A percentile compares a stretch with the other conserved stretches of the same genome.
Evolutionary conservation across 2,888 invertebrate species (phyloP).

Genomic region (Diadegma fenestrale): DNA sequence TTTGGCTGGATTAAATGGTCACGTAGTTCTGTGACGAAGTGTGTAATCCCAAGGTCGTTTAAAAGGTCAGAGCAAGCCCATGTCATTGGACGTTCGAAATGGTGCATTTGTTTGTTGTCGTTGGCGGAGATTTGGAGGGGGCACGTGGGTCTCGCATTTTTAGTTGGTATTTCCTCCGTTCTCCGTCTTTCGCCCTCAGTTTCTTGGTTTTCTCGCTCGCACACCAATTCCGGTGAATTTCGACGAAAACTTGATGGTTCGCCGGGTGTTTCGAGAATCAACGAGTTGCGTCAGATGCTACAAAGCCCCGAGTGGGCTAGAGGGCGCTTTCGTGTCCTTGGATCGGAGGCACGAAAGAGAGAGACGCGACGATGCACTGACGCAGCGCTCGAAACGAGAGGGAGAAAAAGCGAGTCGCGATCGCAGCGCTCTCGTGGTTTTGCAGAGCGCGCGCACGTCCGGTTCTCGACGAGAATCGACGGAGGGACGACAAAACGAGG

Average conservation of each 20-base stretch:
- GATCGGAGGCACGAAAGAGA: neutral
- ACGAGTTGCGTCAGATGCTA: neutral
- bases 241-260: neutral
- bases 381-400: slow-evolving; percentile 27
- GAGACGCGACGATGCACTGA: slow-evolving; percentile 46
- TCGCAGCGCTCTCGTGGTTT: slow-evolving; percentile 52
- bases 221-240: neutral
- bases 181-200: neutral
- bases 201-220: slow-evolving; percentile 1
- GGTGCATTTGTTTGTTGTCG: neutral
- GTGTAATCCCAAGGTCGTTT: slow-evolving; percentile 8
- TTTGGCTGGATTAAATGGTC: neutral
- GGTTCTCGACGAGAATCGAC: slow-evolving; percentile 53
- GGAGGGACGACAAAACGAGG: slow-evolving; percentile 47
- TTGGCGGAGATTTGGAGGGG: slow-evolving; percentile 1
- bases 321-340: slow-evolving; percentile 47
- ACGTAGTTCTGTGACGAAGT: neutral
- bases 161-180: slow-evolving; percentile 4
- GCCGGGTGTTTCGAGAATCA: neutral
- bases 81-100: neutral
- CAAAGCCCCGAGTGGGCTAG: neutral
- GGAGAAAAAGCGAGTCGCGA: slow-evolving; percentile 7
- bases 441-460: slow-evolving; percentile 61
- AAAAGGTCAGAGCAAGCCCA: neutral
- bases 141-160: slow-evolving; percentile 45